Conservation (phyloP, 2,888 invertebrate genomes). For the Andrena bicolor region DNA sequence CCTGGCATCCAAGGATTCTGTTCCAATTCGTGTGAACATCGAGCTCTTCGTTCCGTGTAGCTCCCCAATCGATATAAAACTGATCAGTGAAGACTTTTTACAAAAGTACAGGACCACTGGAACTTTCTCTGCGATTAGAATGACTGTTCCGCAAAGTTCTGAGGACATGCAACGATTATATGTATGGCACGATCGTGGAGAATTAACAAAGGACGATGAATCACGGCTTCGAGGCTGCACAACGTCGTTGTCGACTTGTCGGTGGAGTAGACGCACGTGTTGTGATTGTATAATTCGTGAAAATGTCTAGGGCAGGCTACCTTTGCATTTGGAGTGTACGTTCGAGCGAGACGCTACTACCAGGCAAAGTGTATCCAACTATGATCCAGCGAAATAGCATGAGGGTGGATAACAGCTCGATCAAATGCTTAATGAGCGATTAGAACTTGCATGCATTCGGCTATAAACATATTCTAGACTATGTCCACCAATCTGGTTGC, state of each 20-base stretch:
- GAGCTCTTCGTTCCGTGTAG: constrained; percentile 19
- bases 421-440: not conserved
- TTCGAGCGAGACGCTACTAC: constrained; percentile 10
- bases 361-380: constrained; percentile 1
- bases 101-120: constrained; percentile 34
- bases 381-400: constrained; percentile 14
- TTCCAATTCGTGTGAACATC: not conserved
- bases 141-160: constrained; percentile 17
- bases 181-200: constrained; percentile 40
- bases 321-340: constrained; percentile 35
- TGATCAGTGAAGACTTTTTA: constrained; percentile 43
- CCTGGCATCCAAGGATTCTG: not conserved
- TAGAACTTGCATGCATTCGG: constrained; percentile 18
- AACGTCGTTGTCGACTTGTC: constrained; percentile 73
- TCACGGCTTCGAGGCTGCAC: constrained; percentile 36
- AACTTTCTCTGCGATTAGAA: constrained; percentile 10
- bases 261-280: constrained; percentile 68
- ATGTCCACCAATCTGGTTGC: constrained; percentile 15
- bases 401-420: not conserved
- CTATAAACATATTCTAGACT: not conserved
- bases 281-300: constrained; percentile 63
- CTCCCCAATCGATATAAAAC: constrained; percentile 32
- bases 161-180: constrained; percentile 68
- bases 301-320: constrained; percentile 38
- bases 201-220: constrained; percentile 35